These are phyloP conservation scores for Tryphoninae sp. DNA, from an alignment of 2,888 invertebrate species.

Conservation along the genomic window DNA sequence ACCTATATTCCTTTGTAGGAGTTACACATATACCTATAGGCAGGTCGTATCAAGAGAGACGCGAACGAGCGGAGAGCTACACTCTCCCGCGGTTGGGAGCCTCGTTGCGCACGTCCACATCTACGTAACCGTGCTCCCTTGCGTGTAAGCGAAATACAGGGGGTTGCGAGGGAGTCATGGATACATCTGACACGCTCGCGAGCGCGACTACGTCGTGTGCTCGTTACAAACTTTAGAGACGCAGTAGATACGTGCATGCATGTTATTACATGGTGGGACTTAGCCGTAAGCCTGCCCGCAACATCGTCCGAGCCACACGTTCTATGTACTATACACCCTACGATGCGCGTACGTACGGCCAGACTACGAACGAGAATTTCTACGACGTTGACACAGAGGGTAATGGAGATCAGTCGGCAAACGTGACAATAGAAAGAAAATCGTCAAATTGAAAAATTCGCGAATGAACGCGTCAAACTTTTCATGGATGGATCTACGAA, in stretches of 20 bases:
- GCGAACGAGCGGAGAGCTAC: conserved; percentile 41
- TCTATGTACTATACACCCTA: conserved; percentile 51
- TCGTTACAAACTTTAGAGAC: conserved; percentile 73
- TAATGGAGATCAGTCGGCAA: not conserved
- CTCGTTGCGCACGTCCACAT: conserved; percentile 18
- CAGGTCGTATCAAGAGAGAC: conserved; percentile 14
- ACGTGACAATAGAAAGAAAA: not conserved
- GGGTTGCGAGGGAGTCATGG: conserved; percentile 47
- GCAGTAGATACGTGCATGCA: conserved; percentile 69
- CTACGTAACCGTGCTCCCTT: conserved; percentile 43
- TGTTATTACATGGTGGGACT: conserved; percentile 74
- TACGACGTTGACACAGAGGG: not conserved
- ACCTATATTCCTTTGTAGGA: not conserved
- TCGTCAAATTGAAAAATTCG: too few species aligned
- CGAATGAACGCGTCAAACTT: too few species aligned
- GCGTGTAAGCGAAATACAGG: conserved; percentile 54
- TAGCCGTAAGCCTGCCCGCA: conserved; percentile 71
- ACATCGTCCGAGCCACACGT: conserved; percentile 66
- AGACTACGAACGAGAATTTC: not conserved
- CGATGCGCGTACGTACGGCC: not conserved
- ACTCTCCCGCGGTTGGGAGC: conserved; percentile 27
- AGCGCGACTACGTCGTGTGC: conserved; percentile 64
- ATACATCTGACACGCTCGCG: conserved; percentile 21
- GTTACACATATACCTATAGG: conserved; percentile 14
- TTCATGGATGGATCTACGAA: too few species aligned